phyloP scores from a whole-genome alignment of 1,140 invertebrate species.

The Lepidurus arcticus region DNA sequence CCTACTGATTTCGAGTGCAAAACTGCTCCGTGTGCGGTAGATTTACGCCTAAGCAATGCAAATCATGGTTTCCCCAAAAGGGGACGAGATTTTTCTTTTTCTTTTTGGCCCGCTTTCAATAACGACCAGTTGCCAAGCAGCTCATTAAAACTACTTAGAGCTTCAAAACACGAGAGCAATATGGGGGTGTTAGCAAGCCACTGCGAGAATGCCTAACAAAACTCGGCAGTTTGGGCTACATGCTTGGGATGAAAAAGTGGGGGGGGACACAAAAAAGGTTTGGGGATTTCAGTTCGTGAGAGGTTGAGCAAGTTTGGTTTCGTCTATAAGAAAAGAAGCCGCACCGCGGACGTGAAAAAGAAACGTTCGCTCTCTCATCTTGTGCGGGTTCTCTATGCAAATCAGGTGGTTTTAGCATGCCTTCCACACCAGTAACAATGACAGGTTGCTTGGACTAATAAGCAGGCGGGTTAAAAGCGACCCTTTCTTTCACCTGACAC shows the following conservation, averaged over 20 bases:
- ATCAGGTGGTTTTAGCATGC: conserved; percentile 18
- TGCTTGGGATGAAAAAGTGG: neutral
- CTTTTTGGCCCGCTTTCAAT: neutral
- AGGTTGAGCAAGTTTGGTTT: neutral
- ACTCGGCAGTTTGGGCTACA: neutral
- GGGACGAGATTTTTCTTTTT: neutral
- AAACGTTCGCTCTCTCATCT: conserved; percentile 1
- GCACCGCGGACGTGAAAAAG: neutral
- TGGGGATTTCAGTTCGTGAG: neutral
- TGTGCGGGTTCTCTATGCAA: conserved; percentile 9
- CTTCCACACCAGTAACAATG: conserved; percentile 18
- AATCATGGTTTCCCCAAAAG: neutral
- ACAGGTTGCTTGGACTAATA: conserved; percentile 19
- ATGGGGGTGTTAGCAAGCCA: conserved; percentile 3
- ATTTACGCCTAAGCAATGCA: neutral
- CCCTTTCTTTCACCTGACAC: conserved; percentile 20
- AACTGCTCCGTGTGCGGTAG: conserved; percentile 18
- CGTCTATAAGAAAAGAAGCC: neutral
- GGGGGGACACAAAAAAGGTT: neutral
- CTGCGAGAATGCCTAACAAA: neutral
- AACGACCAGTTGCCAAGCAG: conserved; percentile 3
- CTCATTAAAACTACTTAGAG: conserved; percentile 19
- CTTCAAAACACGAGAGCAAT: conserved; percentile 11
- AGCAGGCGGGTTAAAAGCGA: conserved; percentile 12
- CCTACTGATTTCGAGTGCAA: conserved; percentile 1